phyloP scores from a whole-genome alignment of 2,113 vertebrate genomes.

The Apeltes quadracus region DNA sequence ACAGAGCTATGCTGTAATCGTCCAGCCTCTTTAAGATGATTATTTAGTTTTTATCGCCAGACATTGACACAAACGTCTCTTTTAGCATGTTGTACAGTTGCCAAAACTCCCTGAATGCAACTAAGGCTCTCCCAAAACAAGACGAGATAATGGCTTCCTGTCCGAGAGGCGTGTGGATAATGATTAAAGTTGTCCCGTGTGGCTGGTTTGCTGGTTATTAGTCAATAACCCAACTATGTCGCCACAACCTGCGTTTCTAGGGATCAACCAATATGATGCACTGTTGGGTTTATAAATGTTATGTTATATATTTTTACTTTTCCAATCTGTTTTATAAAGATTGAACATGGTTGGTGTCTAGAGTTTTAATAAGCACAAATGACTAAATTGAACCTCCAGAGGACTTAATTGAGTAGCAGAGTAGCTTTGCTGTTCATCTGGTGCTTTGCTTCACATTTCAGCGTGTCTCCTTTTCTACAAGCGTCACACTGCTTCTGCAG shows the following conservation, averaged over 20 bases:
- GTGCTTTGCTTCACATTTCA: slow-evolving; percentile 4
- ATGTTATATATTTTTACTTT: no score
- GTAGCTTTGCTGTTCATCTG: background rate
- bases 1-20: background rate
- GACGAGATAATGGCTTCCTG: background rate
- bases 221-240: background rate
- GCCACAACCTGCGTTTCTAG: slow-evolving; percentile 6
- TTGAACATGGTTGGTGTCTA: background rate
- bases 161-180: slow-evolving; percentile 9
- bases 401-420: background rate
- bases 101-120: background rate
- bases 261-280: no score
- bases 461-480: background rate
- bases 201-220: background rate
- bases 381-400: background rate
- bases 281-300: no score
- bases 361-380: background rate
- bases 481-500: no score
- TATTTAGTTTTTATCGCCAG: background rate
- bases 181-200: slow-evolving; percentile 6
- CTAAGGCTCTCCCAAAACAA: background rate
- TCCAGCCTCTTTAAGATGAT: background rate
- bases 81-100: background rate
- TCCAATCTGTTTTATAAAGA: background rate
- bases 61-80: background rate